Conservation (phyloP, 2,113 vertebrate genomes). For the Macrotus californicus region DNA sequence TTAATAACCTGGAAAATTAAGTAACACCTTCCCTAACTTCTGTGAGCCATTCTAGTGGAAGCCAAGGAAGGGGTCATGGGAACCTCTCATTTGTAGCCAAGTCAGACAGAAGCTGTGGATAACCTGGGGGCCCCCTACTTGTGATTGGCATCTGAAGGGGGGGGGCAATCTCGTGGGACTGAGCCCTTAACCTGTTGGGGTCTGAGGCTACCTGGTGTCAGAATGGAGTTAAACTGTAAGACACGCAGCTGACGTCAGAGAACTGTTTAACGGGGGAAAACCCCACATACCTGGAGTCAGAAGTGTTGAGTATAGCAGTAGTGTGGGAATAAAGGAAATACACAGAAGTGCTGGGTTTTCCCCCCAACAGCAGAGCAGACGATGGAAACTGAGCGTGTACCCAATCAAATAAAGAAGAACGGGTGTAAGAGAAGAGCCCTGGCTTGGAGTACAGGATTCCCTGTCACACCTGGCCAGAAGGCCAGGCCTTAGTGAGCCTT, state of each 20-base stretch:
- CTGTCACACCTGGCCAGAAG: background rate
- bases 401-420: background rate
- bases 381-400: background rate
- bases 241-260: background rate
- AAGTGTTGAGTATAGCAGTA: background rate
- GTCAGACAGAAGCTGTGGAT: background rate
- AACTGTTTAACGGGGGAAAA: background rate
- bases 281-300: background rate
- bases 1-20: background rate
- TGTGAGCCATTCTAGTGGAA: background rate
- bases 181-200: background rate
- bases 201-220: background rate
- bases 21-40: background rate
- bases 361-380: background rate
- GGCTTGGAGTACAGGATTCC: background rate
- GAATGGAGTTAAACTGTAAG: background rate
- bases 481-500: background rate
- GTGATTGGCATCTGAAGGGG: background rate
- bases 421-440: background rate
- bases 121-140: background rate
- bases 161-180: background rate
- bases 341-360: background rate
- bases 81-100: background rate
- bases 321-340: background rate
- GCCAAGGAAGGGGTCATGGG: background rate